Evolutionary conservation across 2,113 vertebrate species (phyloP), one percentile per base, ranked within the genome.

Genomic region (Cyprinodon brontotheroides): DNA sequence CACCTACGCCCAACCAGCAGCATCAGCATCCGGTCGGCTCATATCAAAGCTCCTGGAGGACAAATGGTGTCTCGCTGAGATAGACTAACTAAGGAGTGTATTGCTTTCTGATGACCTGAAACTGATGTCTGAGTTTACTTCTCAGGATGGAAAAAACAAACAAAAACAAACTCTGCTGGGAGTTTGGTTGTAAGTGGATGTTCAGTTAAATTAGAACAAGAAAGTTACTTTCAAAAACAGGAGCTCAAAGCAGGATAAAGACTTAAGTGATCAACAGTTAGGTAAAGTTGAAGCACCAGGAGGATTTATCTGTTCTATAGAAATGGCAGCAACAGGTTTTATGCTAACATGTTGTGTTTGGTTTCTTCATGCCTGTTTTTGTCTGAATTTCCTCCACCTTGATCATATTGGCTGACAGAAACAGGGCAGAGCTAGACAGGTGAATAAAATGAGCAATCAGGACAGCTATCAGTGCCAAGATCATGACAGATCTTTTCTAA

Each of bases 21-120:
- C 82, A 79, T 72, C 80, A 81, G 80, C 84, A 78, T 81, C 66
- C 66, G 17, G 63, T 68, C 73, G 10, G 39, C 43, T 57, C 68
- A 84, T 79, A 78, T 70, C 64, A 65, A 84, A 74, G 72, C 64
- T 45, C 67, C 13, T 11, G 36, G 36, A 65, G 77, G 68, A 69
- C 12, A 74, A 74, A 75, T 84, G 65, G 12, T 60, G 68, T 65
- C n/a, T 22, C 14, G 1, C 36, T 4, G 38, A 72, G 76, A 65
- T 8, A 22, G 78, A 72, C 79, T 63, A 41, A 59, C 74, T 38
- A 36, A 63, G 77, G 61, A 81, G 45, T 20, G 40, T 63, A 4
- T 17, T 0, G 61, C 0, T 74, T 50, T 65, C 68, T 29, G 67
- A 65, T 2, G 64, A 38, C 78, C 78, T 1, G 15, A 36, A 57